Percentiles rank a stretch among this genome's conserved stretches.
Conservation (phyloP, 2,113 vertebrate species). For the Condylura cristata region DNA sequence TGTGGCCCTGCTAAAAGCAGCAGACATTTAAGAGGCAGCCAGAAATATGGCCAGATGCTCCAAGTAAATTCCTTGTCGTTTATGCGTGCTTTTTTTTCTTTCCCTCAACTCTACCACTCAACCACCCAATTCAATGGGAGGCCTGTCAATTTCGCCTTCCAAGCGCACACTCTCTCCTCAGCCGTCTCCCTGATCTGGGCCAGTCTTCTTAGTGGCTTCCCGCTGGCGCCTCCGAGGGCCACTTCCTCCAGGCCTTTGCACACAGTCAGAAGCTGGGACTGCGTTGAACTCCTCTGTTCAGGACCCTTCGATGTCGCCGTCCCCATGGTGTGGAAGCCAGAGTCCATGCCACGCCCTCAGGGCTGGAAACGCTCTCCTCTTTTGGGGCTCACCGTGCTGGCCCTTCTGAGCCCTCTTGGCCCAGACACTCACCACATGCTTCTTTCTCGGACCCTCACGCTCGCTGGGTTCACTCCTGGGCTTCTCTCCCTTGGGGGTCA, state of each 20-base stretch:
- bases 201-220: no score
- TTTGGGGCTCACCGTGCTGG: not conserved
- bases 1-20: not conserved
- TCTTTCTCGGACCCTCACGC: not conserved
- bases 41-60: not conserved
- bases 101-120: not conserved
- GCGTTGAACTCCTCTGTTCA: not conserved
- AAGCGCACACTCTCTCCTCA: not conserved
- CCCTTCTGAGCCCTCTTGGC: not conserved
- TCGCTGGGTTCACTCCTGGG: not conserved
- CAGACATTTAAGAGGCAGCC: not conserved
- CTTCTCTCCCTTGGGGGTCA: not conserved
- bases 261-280: not conserved
- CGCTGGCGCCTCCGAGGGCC: no score
- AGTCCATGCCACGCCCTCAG: not conserved
- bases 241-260: no score
- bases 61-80: not conserved
- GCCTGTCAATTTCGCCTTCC: not conserved
- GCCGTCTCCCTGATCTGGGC: no score
- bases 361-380: not conserved
- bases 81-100: not conserved
- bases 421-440: not conserved
- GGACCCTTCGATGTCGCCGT: not conserved
- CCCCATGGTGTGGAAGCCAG: not conserved
- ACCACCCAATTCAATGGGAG: not conserved